phyloP scores from a whole-genome alignment of 2,888 invertebrate species.

The Argyresthia goedartella region DNA sequence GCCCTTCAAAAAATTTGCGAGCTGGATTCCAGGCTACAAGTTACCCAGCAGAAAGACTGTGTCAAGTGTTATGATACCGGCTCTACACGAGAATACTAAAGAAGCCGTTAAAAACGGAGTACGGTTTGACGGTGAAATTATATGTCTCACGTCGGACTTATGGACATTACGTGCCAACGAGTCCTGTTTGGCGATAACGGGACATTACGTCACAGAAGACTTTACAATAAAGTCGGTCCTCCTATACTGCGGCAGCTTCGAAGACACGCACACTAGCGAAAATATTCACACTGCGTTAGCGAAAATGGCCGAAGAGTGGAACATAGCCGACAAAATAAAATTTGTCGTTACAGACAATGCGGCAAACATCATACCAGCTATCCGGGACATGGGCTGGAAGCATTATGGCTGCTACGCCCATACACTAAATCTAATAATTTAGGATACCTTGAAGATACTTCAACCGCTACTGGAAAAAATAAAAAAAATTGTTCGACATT shows the following conservation, averaged over 20 bases:
- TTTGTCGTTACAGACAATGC: conserved; percentile 3
- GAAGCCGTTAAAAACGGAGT: conserved; percentile 8
- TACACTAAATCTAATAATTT: conserved; percentile 16
- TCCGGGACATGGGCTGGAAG: conserved; percentile 11
- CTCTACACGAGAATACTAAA: conserved; percentile 7
- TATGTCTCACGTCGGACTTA: conserved; percentile 14
- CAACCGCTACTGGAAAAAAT: conserved; percentile 11
- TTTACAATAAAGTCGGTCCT: conserved; percentile 3
- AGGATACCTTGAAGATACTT: conserved; percentile 9
- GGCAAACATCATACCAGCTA: not conserved
- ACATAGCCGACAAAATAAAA: conserved; percentile 1
- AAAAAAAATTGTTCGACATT: conserved; percentile 13
- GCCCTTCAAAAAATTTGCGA: conserved; percentile 6
- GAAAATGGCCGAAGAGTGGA: not conserved
- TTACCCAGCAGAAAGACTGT: conserved; percentile 10
- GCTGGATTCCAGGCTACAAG: conserved; percentile 8
- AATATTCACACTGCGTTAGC: conserved; percentile 5
- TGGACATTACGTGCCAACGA: conserved; percentile 14
- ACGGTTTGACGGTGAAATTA: conserved; percentile 4
- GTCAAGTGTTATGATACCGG: conserved; percentile 8
- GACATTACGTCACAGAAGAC: conserved; percentile 5
- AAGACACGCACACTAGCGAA: conserved; percentile 5
- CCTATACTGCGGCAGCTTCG: not conserved
- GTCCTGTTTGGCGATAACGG: conserved; percentile 6
- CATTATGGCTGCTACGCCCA: conserved; percentile 19